Evolutionary conservation across 1,140 invertebrate species (phyloP).

Genomic region (Spodoptera litura): DNA sequence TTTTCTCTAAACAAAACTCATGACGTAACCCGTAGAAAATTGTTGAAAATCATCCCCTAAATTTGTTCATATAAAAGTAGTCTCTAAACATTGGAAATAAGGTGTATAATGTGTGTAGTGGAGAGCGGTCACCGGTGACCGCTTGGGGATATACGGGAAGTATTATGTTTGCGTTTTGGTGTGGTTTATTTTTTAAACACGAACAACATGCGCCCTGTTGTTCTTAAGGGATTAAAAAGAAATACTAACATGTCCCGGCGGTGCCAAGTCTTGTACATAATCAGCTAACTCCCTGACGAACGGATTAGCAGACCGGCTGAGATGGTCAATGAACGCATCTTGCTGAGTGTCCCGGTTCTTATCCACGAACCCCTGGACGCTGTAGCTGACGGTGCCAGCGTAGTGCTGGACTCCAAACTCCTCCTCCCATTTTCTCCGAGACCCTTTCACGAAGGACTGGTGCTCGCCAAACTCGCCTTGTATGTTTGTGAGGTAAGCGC

Average conservation of each 20-base stretch:
- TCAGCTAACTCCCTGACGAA: conserved; percentile 96
- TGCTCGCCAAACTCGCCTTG: conserved; percentile 96
- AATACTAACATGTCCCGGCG: conserved; percentile 71
- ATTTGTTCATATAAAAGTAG: too few relatives aligned
- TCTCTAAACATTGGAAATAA: too few relatives aligned
- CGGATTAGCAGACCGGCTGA: conserved; percentile 94
- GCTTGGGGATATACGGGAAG: too few relatives aligned
- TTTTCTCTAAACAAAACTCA: too few relatives aligned
- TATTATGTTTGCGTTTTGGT: too few relatives aligned
- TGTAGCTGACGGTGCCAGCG: conserved; percentile 97
- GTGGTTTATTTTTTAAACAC: too few relatives aligned
- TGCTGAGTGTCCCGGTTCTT: conserved; percentile 98
- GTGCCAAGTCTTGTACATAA: conserved; percentile 77
- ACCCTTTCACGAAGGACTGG: conserved; percentile 95
- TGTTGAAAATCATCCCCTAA: too few relatives aligned
- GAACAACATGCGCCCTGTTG: too few relatives aligned
- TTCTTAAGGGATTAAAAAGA: too few relatives aligned
- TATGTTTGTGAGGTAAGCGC: conserved; percentile 95
- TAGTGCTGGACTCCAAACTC: conserved; percentile 98
- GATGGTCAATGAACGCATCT: conserved; percentile 97
- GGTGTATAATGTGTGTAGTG: too few relatives aligned
- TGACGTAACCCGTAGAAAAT: too few relatives aligned
- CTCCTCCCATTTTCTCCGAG: conserved; percentile 95
- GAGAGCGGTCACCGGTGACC: too few relatives aligned
- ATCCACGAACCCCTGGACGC: conserved; percentile 97